Base-by-base conservation (phyloP, 2,888 invertebrate genomes). In the Heteromyza rotundicornis region DNA sequence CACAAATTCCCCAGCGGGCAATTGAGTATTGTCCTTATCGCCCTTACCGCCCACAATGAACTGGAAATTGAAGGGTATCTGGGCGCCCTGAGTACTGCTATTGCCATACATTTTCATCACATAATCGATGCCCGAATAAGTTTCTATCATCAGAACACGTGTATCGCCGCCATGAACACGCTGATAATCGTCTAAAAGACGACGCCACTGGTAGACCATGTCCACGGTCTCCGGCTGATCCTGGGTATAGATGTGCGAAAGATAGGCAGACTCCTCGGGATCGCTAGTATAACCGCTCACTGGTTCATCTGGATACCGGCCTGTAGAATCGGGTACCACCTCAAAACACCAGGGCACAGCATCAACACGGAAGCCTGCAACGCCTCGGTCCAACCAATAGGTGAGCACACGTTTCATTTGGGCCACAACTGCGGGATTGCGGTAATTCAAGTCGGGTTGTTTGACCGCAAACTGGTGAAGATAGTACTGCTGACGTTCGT, bases 281-380 rank as follows among this genome's bases (percentile, higher is more conserved):
- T 86, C 85, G 8, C 66, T 17, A 0, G 82, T 81, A 1, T 63
- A 67, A 5, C 84, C 84, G 53, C 86, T 84, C 8, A 78, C 63
- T 1, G 87, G 88, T 74, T 89, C 90, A 75, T 90, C 86, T 0
- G 84, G 84, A 66, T 85, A 85, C 53, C 80, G 69, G 1, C 87
- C 86, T 22, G 83, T 84, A 76, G 88, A 89, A 87, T 81, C 83
- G 24, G 79, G 70, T 2, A 68, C 23, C 1, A 76, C 79, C 64
- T 81, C 92, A 66, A 81, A 82, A 62, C 81, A 76, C 76, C 77
- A 79, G 22, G 82, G 82, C 7, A 92, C 87, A 0, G 93, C 92
- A 74, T 93, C 92, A 50, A 96, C 86, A 64, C 95, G 87, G 75
- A 96, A 94, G 0, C 96, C 97, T 75, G 93, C 92, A 0, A 95